Percentiles rank a stretch among this genome's conserved stretches.
Conservation (phyloP, 2,888 invertebrate genomes). For the Periphyllus acericola region DNA sequence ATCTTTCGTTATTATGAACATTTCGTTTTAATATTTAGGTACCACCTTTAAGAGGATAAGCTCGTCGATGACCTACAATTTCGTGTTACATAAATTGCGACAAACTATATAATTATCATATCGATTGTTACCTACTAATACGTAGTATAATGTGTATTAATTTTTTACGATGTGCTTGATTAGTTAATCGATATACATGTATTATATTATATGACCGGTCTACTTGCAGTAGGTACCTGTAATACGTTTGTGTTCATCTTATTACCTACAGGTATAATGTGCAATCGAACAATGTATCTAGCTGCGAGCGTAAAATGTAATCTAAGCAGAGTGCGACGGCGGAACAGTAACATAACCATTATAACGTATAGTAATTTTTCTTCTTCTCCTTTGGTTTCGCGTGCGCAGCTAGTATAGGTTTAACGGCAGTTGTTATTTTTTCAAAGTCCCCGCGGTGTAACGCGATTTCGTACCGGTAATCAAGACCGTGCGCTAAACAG, state of each 20-base stretch:
- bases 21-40: background rate
- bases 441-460: background rate
- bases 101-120: background rate
- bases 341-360: background rate
- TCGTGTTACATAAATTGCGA: slow-evolving; percentile 9
- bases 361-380: background rate
- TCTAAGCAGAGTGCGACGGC: background rate
- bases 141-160: background rate
- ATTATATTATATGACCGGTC: too few species aligned
- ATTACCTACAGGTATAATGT: background rate
- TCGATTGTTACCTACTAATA: background rate
- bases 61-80: slow-evolving; percentile 21
- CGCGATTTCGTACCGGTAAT: background rate
- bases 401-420: background rate
- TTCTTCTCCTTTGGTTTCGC: background rate
- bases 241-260: background rate
- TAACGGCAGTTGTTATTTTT: background rate
- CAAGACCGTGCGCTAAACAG: background rate
- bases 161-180: background rate
- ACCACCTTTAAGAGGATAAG: slow-evolving; percentile 6
- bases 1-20: background rate
- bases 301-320: background rate
- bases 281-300: background rate
- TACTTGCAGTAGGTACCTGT: too few species aligned
- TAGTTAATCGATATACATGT: background rate